A percentile compares a stretch with the other conserved stretches of the same genome.
Conservation (phyloP, 1,140 invertebrate species). For the Asbolus verrucosus region DNA sequence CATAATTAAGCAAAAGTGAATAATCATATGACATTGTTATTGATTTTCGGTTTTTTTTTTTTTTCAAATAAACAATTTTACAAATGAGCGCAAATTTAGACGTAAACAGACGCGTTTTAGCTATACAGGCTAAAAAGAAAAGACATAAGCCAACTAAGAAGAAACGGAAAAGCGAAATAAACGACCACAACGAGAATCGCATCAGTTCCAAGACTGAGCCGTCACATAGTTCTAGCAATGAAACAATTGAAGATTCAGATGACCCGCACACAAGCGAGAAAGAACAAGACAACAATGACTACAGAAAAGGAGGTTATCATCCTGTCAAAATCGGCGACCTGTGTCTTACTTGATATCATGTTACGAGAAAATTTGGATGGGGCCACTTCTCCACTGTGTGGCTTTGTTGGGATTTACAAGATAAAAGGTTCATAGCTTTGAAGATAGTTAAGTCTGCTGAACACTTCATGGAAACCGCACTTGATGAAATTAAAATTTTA, state of each 20-base stretch:
- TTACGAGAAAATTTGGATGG: conserved; percentile 97
- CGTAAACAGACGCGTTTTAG: conserved; percentile 87
- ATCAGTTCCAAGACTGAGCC: conserved; percentile 73
- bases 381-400: conserved; percentile 99
- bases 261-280: conserved; percentile 84
- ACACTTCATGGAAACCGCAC: conserved; percentile 97
- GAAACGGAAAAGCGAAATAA: conserved; percentile 76
- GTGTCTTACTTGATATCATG: conserved; percentile 93
- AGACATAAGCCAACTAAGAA: conserved; percentile 86
- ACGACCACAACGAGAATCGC: conserved; percentile 68
- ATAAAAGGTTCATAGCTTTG: conserved; percentile 94
- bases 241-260: conserved; percentile 81
- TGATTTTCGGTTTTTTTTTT: conserved; percentile 55
- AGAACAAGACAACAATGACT: conserved; percentile 94
- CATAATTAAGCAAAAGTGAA: conserved; percentile 73
- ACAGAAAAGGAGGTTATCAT: conserved; percentile 97
- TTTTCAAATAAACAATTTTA: conserved; percentile 54
- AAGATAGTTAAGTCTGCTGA: conserved; percentile 99
- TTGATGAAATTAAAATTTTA: conserved; percentile 98
- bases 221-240: conserved; percentile 83
- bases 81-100: conserved; percentile 86
- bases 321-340: conserved; percentile 97
- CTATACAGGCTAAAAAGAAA: conserved; percentile 91
- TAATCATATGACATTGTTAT: conserved; percentile 68
- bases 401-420: conserved; percentile 95